Evolutionary conservation across 2,888 invertebrate genomes (phyloP), one percentile per base, ranked within the genome.

Genomic region (Caenorhabditis imperialis): DNA sequence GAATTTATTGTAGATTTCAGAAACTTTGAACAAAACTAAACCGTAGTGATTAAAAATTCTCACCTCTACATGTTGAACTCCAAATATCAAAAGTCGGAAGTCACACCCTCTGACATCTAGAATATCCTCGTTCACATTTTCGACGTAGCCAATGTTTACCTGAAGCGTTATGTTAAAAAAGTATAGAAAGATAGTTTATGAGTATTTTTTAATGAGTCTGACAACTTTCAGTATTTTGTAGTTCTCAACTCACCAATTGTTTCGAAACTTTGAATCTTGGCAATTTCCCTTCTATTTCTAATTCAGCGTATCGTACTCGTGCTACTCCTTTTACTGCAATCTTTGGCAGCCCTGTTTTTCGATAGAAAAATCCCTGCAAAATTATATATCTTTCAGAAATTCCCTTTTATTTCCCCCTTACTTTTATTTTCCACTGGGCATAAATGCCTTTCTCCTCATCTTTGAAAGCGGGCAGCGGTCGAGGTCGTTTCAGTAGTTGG

Each of bases 341-440:
- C 58, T 61, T 79, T 8, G 79, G 79, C 2, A 79, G 22, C 2
- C 77, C 74, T 7, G 58, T 60, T 53, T 75, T 75, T 35, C 69
- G 57, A 30, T 73, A 79, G 42, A 47, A 77, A 44, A 75, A 79
- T 0, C 79, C 79, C 79, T 79, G 37, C 40, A 73, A 65, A 12
- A 6, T 48, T 18, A 16, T 14, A 50, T 18, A 51, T 35, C 27
- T 22, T 42, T 27, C 18, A 18, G 18, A 14, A 12, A 25, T 18
- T 44, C 6, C 8, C 6, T 16, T 8, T 44, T 18, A 25, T 25
- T 14, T 44, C 6, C 25, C 14, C 12, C 12, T 18, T 23, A 81
- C 83, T 54, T 81, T 83, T n/a, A 78, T 77, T 37, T 60, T 76
- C 77, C 79, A 83, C 42, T 80, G 77, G 1, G 83, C 81, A 54